These are phyloP conservation scores for Galerucella nymphaeae DNA, from an alignment of 2,888 invertebrate species.

Conservation along the genomic window DNA sequence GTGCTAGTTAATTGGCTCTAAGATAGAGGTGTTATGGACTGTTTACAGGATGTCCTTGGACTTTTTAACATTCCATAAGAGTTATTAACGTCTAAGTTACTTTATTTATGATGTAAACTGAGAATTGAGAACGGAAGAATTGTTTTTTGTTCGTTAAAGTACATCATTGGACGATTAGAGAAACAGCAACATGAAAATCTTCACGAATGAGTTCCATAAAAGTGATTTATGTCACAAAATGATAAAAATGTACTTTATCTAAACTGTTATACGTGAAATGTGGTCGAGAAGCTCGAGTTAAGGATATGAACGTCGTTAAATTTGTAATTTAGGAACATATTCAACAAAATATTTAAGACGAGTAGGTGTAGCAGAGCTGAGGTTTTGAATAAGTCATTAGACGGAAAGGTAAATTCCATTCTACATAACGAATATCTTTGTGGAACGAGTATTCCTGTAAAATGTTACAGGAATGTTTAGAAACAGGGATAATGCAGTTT, in stretches of 20 bases:
- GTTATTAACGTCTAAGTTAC: no score
- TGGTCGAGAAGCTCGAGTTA: not conserved
- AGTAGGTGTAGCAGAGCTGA: constrained; percentile 5
- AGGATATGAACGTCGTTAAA: not conserved
- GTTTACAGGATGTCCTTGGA: no score
- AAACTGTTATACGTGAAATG: not conserved
- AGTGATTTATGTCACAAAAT: no score
- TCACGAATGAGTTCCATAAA: no score
- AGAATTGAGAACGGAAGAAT: no score
- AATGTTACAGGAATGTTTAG: not conserved
- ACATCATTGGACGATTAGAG: no score
- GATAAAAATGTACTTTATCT: no score
- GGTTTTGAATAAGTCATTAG: constrained; percentile 15
- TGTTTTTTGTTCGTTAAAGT: no score
- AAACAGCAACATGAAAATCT: no score
- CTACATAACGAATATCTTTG: constrained; percentile 5
- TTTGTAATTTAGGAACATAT: constrained; percentile 6
- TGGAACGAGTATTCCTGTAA: not conserved
- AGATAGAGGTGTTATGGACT: not conserved
- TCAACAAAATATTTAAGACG: constrained; percentile 5
- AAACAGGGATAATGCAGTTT: not conserved
- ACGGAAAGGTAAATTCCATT: not conserved
- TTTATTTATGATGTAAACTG: no score
- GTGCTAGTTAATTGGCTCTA: constrained; percentile 18
- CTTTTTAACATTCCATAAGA: no score